Base-by-base conservation (phyloP, 2,888 invertebrate genomes). In the Nysson spinosus region DNA sequence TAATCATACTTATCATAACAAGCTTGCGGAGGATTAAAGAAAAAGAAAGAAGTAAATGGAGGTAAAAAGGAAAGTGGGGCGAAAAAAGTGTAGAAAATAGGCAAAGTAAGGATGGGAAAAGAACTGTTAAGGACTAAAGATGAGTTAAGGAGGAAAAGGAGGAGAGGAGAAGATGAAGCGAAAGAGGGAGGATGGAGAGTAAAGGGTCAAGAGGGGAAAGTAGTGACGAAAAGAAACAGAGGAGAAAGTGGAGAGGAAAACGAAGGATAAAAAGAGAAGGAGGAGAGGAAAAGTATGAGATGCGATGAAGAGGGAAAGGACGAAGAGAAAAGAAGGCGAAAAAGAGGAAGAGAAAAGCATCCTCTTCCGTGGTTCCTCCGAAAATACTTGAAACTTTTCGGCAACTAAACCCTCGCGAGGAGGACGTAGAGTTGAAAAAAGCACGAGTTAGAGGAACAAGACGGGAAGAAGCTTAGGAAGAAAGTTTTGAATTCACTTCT, bases 401-500 rank as follows among this genome's bases (percentile, higher is more conserved):
- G 17, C 69, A 65, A 65, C 54, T 56, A 55, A 44, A 58, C 51
- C 37, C 42, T 24, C 28, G 24, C 24, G 52, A 52, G 35, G 42
- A 20, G 30, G 40, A 52, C 26, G 71, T 46, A 35, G 51, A 28
- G 7, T 28, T 26, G 30, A 11, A 26, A 20, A 34, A n/a, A 43
- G 28, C 20, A 11, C 14, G 26, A 5, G 3, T 26, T 14, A 32
- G 37, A 34, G 12, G 17, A 49, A 14, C 9, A 62, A 60, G 42
- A 56, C 37, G 39, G 11, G 54, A 66, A 52, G 64, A 49, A 68
- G 70, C 68, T 71, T 60, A 56, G 49, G 57, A 55, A 40, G 65
- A 65, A 69, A 74, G 64, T 74, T 73, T 71, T 64, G 61, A 70
- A 73, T 73, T 73, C 71, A 73, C 71, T 73, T 68, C 64, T 52